Conservation (phyloP, 2,888 invertebrate genomes). For the Caenorhabditis parvicauda region DNA sequence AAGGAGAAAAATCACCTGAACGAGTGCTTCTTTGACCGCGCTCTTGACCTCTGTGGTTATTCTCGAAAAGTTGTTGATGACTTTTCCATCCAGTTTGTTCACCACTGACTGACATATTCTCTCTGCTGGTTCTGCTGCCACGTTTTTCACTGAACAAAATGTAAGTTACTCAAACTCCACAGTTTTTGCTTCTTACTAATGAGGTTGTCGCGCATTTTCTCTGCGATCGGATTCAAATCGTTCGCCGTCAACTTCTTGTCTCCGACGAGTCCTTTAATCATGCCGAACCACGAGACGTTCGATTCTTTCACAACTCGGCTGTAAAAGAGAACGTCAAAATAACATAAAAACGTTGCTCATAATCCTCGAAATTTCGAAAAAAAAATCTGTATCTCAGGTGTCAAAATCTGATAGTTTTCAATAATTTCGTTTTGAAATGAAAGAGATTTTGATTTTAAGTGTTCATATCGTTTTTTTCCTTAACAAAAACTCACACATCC, state of each 20-base stretch:
- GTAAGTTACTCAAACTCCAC: background rate
- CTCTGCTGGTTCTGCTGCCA: constrained; percentile 88
- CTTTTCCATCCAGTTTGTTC: constrained; percentile 57
- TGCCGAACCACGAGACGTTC: constrained; percentile 72
- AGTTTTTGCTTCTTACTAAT: constrained; percentile 67
- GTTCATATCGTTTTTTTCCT: background rate
- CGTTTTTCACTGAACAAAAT: constrained; percentile 77
- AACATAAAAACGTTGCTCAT: no score
- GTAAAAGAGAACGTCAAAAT: no score
- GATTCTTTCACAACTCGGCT: constrained; percentile 33
- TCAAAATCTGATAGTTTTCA: background rate
- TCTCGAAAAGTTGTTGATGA: constrained; percentile 85
- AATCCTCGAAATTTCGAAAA: no score
- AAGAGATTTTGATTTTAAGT: background rate
- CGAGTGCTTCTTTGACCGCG: constrained; percentile 84
- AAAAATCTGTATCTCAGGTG: background rate
- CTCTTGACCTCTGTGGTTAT: constrained; percentile 83
- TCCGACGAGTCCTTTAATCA: constrained; percentile 74
- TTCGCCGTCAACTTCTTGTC: constrained; percentile 78
- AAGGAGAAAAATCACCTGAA: constrained; percentile 66
- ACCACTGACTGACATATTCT: constrained; percentile 70
- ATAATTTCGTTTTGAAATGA: background rate
- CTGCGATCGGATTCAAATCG: constrained; percentile 82
- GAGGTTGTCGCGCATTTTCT: constrained; percentile 90
- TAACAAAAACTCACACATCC: no score